Conservation (phyloP, 2,797 vertebrate species). For the Xenentodon cancila region DNA sequence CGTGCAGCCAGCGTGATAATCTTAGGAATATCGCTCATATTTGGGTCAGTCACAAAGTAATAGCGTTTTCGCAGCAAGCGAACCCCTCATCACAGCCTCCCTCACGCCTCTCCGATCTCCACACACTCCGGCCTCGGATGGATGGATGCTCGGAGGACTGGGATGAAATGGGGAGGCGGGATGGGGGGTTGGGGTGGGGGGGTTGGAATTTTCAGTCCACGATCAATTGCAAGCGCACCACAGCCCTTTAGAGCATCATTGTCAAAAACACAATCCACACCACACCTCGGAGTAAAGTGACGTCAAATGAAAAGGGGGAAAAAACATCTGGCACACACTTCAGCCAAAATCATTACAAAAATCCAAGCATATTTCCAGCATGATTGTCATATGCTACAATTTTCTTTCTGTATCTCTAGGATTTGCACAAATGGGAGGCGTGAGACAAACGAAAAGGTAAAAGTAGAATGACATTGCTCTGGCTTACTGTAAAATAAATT, state of each 20-base stretch:
- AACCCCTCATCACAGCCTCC: conserved; percentile 3
- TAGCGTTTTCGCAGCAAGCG: conserved; percentile 36
- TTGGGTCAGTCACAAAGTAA: conserved; percentile 67
- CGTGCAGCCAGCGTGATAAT: conserved; percentile 32
- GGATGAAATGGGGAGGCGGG: conserved; percentile 21
- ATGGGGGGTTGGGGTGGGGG: conserved; percentile 32
- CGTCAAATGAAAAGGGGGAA: not conserved
- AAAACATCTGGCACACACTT: conserved; percentile 62
- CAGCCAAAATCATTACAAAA: conserved; percentile 19
- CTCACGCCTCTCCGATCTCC: conserved; percentile 1
- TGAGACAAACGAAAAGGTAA: conserved; percentile 50
- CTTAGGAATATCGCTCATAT: conserved; percentile 53
- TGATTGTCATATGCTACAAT: conserved; percentile 32
- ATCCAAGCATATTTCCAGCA: conserved; percentile 52
- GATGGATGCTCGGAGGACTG: conserved; percentile 43
- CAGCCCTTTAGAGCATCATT: conserved; percentile 51
- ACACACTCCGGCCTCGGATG: conserved; percentile 52
- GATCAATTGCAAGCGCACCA: conserved; percentile 53
- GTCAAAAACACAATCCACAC: conserved; percentile 31
- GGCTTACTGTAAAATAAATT: conserved; percentile 83
- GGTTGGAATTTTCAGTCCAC: conserved; percentile 58
- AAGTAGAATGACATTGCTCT: conserved; percentile 82
- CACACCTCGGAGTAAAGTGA: conserved; percentile 38
- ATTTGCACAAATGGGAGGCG: conserved; percentile 44
- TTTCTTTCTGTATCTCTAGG: conserved; percentile 12